Evolutionary conservation across 2,797 vertebrate species (phyloP), one percentile per base, ranked within the genome.

Genomic region (Sebastes steindachneri): DNA sequence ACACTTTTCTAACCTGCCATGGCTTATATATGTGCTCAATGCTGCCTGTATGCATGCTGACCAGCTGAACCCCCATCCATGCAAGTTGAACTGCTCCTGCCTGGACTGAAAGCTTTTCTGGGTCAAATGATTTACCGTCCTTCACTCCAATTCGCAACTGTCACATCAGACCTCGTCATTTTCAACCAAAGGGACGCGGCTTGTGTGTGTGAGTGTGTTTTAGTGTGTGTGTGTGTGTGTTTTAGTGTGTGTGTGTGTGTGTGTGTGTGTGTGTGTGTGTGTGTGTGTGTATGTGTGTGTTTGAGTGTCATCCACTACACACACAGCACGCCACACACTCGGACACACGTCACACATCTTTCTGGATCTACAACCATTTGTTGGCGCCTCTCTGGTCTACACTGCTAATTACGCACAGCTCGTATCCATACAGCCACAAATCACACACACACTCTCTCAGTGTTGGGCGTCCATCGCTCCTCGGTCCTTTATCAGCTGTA

Each of bases 111-210:
- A 89, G 80, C 92, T 80, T 93, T 93, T 94, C 88, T 92, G 85
- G 94, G 91, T 93, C 91, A 93, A 90, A 93, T 87, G 67, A 90
- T 91, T 89, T 83, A 90, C 85, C 68, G 79, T 90, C 85, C 84
- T 89, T 94, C 93, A 85, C 86, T 90, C 91, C 83, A 82, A 75
- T 94, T 91, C 73, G 26, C 79, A 87, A 80, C 73, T 92, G 87
- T 93, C 90, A 93, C 90, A 88, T 93, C 91, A 87, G 26, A 71
- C 75, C 86, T 86, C 77, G 73, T 93, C 89, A 90, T 86, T 78
- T 78, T 48, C 21, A 51, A 60, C 21, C 74, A 77, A 83, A 83
- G 48, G 57, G 77, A 69, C 76, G 33, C n/a, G 45, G 75, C 53
- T 85, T 85, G 37, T 41, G 14, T 41, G 37, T 6, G 5, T 41